A percentile compares a stretch with the other conserved stretches of the same genome.
These are phyloP conservation scores for Scarus forsteni DNA, from an alignment of 2,797 vertebrate genomes.

Conservation along the genomic window DNA sequence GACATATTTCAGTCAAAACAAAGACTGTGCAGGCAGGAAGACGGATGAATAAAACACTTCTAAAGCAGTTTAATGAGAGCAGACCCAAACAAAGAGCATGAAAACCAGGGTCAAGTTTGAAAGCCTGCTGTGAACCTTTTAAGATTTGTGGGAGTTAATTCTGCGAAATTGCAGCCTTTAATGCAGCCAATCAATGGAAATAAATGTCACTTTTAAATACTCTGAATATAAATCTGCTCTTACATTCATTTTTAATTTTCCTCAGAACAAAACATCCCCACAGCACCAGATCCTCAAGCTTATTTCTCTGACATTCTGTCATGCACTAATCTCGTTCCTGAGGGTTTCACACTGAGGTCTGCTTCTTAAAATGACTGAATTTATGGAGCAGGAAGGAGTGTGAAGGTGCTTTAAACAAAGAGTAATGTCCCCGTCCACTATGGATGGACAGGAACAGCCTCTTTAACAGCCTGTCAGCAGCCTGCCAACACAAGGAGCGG, in stretches of 20 bases:
- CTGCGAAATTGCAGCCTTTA: conserved; percentile 33
- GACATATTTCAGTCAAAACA: conserved; percentile 7
- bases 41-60: conserved; percentile 28
- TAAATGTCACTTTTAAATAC: conserved; percentile 12
- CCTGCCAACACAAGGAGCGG: conserved; percentile 1
- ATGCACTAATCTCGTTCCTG: neutral
- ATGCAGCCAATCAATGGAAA: conserved; percentile 4
- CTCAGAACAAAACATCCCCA: neutral
- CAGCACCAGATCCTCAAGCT: neutral
- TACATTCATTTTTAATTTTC: neutral
- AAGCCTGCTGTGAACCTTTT: conserved; percentile 11
- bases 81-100: conserved; percentile 5
- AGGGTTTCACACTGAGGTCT: neutral
- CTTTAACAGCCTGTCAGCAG: conserved; percentile 8
- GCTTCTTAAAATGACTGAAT: neutral
- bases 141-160: conserved; percentile 27
- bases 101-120: conserved; percentile 33
- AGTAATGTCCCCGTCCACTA: neutral
- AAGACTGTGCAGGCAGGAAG: conserved; percentile 11
- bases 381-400: neutral
- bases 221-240: neutral
- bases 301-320: neutral
- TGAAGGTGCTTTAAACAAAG: conserved; percentile 1
- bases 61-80: conserved; percentile 16
- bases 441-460: conserved; percentile 7